These are phyloP conservation scores for Gymnobelideus leadbeateri DNA, from an alignment of 2,113 vertebrate genomes.

Conservation along the genomic window DNA sequence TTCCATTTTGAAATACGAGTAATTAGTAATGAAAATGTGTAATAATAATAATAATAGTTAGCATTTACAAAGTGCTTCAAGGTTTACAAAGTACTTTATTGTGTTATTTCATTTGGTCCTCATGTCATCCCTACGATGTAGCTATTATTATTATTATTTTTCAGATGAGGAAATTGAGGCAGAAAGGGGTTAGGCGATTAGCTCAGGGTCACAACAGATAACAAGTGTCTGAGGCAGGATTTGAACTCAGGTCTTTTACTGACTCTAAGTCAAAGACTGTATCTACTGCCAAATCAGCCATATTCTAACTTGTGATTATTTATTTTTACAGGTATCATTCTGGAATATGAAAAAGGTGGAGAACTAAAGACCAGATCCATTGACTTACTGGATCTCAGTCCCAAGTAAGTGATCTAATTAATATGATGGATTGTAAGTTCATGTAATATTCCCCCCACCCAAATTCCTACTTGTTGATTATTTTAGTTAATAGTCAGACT, in stretches of 20 bases:
- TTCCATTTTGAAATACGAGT: background rate
- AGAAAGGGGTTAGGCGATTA: background rate
- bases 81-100: background rate
- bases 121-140: background rate
- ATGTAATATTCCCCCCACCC: background rate
- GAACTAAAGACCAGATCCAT: constrained; percentile 91
- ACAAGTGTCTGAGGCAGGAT: background rate
- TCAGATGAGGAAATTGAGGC: background rate
- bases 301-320: constrained; percentile 41
- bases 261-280: background rate
- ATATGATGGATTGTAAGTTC: background rate
- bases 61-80: background rate
- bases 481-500: background rate
- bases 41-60: background rate
- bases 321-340: constrained; percentile 89
- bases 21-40: background rate
- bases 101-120: background rate
- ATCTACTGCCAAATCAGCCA: background rate
- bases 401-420: constrained; percentile 84
- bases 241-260: background rate
- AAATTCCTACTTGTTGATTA: background rate
- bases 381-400: constrained; percentile 91
- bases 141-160: background rate
- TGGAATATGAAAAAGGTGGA: constrained; percentile 92
- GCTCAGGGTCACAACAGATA: background rate